A percentile compares a stretch with the other conserved stretches of the same genome.
Conservation (phyloP, 2,888 invertebrate genomes). For the Heliconius hortense region DNA sequence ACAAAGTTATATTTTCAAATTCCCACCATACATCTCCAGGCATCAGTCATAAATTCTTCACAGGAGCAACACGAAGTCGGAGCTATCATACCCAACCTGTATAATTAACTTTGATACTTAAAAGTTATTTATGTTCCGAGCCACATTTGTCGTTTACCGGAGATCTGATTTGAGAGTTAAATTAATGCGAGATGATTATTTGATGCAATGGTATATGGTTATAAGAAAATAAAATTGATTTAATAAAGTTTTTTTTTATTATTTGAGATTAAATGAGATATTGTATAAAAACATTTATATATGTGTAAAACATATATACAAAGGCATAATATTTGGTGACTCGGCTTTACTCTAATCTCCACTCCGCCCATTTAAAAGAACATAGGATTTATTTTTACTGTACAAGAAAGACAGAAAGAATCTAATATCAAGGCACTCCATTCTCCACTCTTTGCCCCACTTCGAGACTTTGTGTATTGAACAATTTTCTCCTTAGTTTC, state of each 20-base stretch:
- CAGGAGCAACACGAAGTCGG: not conserved
- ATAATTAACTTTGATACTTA: constrained; percentile 20
- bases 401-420: too few species aligned
- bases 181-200: not conserved
- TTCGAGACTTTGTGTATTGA: too few species aligned
- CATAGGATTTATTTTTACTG: not conserved
- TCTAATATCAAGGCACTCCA: too few species aligned
- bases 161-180: not conserved
- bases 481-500: too few species aligned
- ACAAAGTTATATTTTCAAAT: not conserved
- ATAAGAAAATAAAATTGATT: not conserved
- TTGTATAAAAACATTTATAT: too few species aligned
- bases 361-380: too few species aligned
- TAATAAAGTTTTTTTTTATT: not conserved
- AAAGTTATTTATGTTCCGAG: constrained; percentile 2
- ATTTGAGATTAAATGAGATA: not conserved
- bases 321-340: too few species aligned
- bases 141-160: not conserved
- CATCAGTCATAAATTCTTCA: not conserved
- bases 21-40: not conserved
- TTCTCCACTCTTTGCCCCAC: too few species aligned
- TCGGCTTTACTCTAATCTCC: not conserved
- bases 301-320: too few species aligned
- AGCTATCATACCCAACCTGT: constrained; percentile 10
- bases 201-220: not conserved